Base-by-base conservation (phyloP, 2,888 invertebrate genomes). In the Ischnura elegans region DNA sequence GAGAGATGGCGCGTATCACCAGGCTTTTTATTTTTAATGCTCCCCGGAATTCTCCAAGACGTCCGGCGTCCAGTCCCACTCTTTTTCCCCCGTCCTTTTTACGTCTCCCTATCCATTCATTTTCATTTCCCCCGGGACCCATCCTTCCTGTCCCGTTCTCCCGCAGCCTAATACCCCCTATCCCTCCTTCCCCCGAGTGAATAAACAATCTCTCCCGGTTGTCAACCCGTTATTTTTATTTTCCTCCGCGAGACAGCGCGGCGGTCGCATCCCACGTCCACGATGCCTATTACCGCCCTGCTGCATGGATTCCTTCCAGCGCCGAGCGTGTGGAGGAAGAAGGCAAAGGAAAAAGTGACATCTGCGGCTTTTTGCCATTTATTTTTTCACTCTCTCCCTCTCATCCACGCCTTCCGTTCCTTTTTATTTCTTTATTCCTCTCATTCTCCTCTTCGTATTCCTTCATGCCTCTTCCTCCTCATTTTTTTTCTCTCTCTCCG, bases 191-290 rank as follows among this genome's bases (percentile, higher is more conserved):
- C 76, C 2, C 76, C 36, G 1, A 25, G 76, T 29, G 36, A 76
- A 76, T 76, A 76, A 76, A 76, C 76, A 76, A 76, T 76, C 76
- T 76, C 76, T 76, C 76, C 76, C 29, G 16, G 29, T 61, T 76
- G 76, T 76, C 76, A 76, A n/a, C 36, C 76, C 76, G 76, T 76
- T 76, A 76, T 76, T 76, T 10, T 51, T 51, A 51, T 51, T 51
- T 51, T 51, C 19, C 19, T 19, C 36, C 76, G 76, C 36, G 76
- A 76, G 76, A 51, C 51, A 51, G 36, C 29, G 76, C 29, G 76
- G 76, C 76, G 76, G 76, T 76, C 76, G 10, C 76, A 76, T 76
- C 76, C 76, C 76, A 76, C 76, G 10, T 10, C 76, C 76, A 76
- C 36, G 76, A 76, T 76, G 76, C 76, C 76, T 36, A 76, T 76